phyloP scores from a whole-genome alignment of 2,888 invertebrate genomes.

The Strigamia maritima region DNA sequence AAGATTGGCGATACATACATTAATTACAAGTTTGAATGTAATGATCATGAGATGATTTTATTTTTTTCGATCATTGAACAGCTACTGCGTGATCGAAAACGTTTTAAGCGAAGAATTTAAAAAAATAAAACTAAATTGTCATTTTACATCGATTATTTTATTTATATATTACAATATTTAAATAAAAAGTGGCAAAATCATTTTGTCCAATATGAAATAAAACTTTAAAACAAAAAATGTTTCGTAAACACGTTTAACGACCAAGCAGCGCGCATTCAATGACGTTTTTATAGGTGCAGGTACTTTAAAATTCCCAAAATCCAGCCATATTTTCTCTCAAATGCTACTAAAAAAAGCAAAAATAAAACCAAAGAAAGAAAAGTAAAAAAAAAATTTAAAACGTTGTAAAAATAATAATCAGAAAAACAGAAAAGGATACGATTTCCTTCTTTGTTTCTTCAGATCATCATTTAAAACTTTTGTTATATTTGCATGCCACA shows the following conservation, averaged over 20 bases:
- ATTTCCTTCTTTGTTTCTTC: not conserved
- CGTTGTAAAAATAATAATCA: not conserved
- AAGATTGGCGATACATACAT: conserved; percentile 11
- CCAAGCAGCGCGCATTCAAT: not conserved
- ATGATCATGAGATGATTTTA: conserved; percentile 13
- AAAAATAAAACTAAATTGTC: not conserved
- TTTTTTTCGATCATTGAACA: not conserved
- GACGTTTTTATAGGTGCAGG: not conserved
- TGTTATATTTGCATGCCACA: conserved; percentile 10
- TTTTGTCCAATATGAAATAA: too few species aligned
- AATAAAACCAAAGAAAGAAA: not conserved
- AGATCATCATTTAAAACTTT: not conserved
- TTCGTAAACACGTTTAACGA: not conserved
- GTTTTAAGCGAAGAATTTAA: not conserved
- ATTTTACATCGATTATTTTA: not conserved
- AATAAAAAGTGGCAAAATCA: not conserved
- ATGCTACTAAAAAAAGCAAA: not conserved
- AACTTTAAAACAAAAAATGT: too few species aligned
- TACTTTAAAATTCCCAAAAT: conserved; percentile 6
- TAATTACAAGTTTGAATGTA: conserved; percentile 7
- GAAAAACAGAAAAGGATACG: not conserved
- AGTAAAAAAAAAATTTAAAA: not conserved
- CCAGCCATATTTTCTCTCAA: not conserved
- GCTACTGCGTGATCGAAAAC: not conserved
- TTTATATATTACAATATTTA: not conserved